Base-by-base conservation (phyloP, 2,113 vertebrate genomes). In the Zosterops pallidus region DNA sequence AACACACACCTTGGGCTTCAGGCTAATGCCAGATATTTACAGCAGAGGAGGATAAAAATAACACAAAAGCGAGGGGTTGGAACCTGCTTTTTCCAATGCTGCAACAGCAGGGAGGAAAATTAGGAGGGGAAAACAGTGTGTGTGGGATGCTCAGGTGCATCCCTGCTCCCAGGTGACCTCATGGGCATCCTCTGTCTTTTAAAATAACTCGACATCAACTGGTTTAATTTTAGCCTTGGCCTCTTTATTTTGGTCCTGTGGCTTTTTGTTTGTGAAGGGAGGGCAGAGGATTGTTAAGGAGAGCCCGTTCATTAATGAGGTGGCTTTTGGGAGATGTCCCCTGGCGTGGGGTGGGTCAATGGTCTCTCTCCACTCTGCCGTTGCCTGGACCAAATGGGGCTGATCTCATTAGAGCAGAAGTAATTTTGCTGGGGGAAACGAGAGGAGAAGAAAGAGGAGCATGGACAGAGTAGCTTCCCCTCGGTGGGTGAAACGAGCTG, bases 191-290 rank as follows among this genome's bases (percentile, higher is more conserved):
- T 50, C 25, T 2, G 6, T 41, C 65, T 53, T 68, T 59, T 35
- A 24, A 62, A 87, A 39, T 50, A 94, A 37, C 81, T 69, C 41
- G 5, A 23, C 41, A 12, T 39, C 39, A 39, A 21, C 44, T 9
- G 62, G 67, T 52, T 92, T 95, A n/a, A 91, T 90, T 96, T 94
- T 92, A 78, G 67, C 39, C 81, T 89, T 26, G n/a, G 21, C 47
- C 46, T 87, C 52, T 77, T 79, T 87, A 46, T 71, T 90, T 90
- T 23, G 37, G 5, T 83, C 57, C 39, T 76, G 47, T 60, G 75
- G 59, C 37, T 63, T 56, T 71, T 55, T 75, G 15, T 22, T 63
- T 50, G 60, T 26, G 4, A 70, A 82, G 83, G 25, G 21, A 21
- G 28, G 31, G 63, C 39, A 55, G 68, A 63, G 26, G 47, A 64